Percentiles rank a stretch among this genome's conserved stretches.
These are phyloP conservation scores for Ophthalmolycus amberensis DNA, from an alignment of 2,113 vertebrate genomes.

Conservation along the genomic window DNA sequence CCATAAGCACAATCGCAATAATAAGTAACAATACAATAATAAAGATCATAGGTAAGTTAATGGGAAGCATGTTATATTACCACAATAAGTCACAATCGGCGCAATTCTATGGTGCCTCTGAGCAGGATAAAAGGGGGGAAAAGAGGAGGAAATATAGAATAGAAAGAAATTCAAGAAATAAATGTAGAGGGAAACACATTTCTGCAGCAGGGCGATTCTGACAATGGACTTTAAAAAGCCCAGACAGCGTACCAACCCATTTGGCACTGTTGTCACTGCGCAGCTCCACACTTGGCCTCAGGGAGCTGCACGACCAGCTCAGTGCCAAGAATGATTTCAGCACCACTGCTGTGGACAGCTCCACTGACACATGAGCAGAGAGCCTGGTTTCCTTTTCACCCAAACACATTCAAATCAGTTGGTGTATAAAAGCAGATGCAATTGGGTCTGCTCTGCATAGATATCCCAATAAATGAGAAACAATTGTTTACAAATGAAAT, in stretches of 20 bases:
- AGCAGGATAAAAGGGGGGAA: background rate
- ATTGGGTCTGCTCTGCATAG: slow-evolving; percentile 3
- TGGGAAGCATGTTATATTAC: background rate
- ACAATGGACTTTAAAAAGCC: slow-evolving; percentile 20
- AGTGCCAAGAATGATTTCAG: slow-evolving; percentile 59
- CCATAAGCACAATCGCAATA: background rate
- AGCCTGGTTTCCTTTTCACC: slow-evolving; percentile 20
- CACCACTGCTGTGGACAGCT: slow-evolving; percentile 62
- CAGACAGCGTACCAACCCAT: background rate
- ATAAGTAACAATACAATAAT: background rate
- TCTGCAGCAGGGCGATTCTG: background rate
- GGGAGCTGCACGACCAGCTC: slow-evolving; percentile 37
- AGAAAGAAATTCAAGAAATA: background rate
- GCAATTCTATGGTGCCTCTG: background rate
- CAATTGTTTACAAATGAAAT: background rate
- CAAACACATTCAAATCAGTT: background rate
- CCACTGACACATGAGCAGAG: slow-evolving; percentile 35
- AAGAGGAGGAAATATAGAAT: background rate
- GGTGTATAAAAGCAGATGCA: background rate
- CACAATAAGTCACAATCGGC: too few relatives aligned
- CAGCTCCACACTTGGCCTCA: slow-evolving; percentile 40
- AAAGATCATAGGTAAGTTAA: background rate
- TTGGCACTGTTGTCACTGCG: slow-evolving; percentile 33
- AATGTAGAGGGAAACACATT: background rate
- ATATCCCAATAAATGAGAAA: background rate